Evolutionary conservation across 1,140 invertebrate genomes (phyloP), one percentile per base, ranked within the genome.

Genomic region (Medauroidea extradentata): DNA sequence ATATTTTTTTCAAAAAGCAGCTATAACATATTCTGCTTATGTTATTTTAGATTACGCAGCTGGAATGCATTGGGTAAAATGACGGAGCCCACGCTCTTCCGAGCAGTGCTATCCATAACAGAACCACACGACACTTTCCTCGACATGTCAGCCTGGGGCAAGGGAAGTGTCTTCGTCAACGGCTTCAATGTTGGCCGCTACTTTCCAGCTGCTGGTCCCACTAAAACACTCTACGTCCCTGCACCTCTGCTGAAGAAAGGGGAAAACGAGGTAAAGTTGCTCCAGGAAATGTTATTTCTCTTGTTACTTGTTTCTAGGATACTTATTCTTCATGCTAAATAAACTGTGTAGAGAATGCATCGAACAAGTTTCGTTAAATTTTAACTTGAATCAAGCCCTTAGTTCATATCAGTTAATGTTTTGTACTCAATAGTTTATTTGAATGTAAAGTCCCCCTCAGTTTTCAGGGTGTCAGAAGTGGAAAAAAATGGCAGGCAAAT

Each of bases 151-250:
- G 63, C 63, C 1, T 81, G 79, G 79, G 68, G 64, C 16, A 80
- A 78, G 71, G 85, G 85, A 9, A 71, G 83, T 52, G 80, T 83
- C 16, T 78, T 85, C 58, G 64, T 87, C 1, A 87, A 87, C 72
- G 83, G 82, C 4, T 81, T 83, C 63, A 83, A 85, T 65, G 67
- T 87, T 50, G 83, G 83, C 14, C 67, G 85, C 51, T 85, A 84
- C 68, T 67, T 19, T 9, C n/a, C 66, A 16, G 70, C 67, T 55
- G 63, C 77, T 11, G 85, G 85, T 1, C 85, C 85, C 0, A 78
- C 81, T 65, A 68, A 75, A 59, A 79, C 79, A 3, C 68, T 84
- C 0, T 86, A 83, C 71, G 61, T 85, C 29, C 84, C 84, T 18
- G 82, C 29, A 11, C 29, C 29, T 34, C 29, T 34, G 29, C 73